A percentile compares a stretch with the other conserved stretches of the same genome.
Evolutionary conservation across 1,140 invertebrate genomes (phyloP).

Genomic region (Eciton burchellii): DNA sequence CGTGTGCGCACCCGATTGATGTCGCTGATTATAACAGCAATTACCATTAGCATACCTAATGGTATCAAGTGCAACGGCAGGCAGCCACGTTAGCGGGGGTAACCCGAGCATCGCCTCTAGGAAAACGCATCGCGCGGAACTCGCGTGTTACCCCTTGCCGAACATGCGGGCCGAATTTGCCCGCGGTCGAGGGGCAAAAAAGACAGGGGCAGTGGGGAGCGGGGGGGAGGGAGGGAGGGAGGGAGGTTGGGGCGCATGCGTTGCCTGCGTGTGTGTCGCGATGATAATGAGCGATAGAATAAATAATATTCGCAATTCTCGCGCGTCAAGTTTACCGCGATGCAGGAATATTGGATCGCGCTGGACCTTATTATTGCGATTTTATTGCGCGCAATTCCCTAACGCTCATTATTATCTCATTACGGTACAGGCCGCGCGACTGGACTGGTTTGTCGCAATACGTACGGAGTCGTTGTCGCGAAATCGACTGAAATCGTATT

Average conservation of each 20-base stretch:
- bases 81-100: conserved; percentile 35
- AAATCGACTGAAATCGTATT: not conserved
- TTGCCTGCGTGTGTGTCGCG: not conserved
- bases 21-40: conserved; percentile 81
- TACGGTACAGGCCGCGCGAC: not conserved
- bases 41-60: conserved; percentile 82
- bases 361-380: not conserved
- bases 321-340: not conserved
- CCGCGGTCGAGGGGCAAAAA: too few relatives aligned
- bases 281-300: not conserved
- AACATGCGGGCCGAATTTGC: not conserved
- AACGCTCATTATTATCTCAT: conserved; percentile 7
- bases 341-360: not conserved
- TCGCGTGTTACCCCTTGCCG: not conserved
- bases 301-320: conserved; percentile 29
- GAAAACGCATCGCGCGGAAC: conserved; percentile 41
- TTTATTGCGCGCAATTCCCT: conserved; percentile 4
- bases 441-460: not conserved
- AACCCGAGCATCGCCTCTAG: conserved; percentile 41
- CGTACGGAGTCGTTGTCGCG: not conserved
- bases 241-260: too few relatives aligned
- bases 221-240: too few relatives aligned
- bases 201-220: too few relatives aligned
- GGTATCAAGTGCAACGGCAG: conserved; percentile 76
- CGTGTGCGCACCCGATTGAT: conserved; percentile 80